Base-by-base conservation (phyloP, 1,140 invertebrate genomes). In the Antheraea mylitta region DNA sequence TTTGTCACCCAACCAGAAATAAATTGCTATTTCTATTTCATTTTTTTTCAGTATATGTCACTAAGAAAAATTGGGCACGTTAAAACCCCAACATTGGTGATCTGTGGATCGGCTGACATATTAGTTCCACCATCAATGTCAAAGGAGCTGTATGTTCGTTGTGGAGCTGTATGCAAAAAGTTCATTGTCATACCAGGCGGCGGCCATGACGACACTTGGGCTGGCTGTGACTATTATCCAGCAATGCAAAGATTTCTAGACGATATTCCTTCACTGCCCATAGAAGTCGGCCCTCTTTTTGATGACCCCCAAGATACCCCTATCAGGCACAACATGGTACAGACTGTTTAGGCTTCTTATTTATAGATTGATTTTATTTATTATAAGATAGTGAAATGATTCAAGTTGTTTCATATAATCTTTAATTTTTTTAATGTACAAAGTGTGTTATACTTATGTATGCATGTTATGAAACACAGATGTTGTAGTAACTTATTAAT, bases 121-220 rank as follows among this genome's bases (percentile, higher is more conserved):
- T 90, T 99, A 64, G 97, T 99, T 42, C 98, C 98, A 58, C 93
- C 93, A 45, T 76, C 74, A 61, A 99, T 99, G 98, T 98, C 98
- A 94, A 92, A 94, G 71, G 94, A 96, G 67, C 93, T 99, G 67
- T 96, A 96, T 79, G 92, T 93, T 59, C 90, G 93, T 62, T 97
- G 96, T 79, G 93, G 92, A 60, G 96, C 96, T 74, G 81, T 93
- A 5, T 92, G 93, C 68, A 98, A 98, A 90, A 94, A 95, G 72
- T 84, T 98, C 42, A 83, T 96, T 16, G 94, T 95, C 77, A 93
- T 98, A 87, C 93, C 94, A 19, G 94, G 94, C 18, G 97, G 97
- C 0, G 96, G 96, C 0, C 98, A 98, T 83, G 98, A 98, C 80
- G 97, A 98, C 85, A 98, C 97, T 0, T 98, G 97, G 97, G 89